Conservation (phyloP, 2,888 invertebrate genomes). For the Periphyllus acericola region DNA sequence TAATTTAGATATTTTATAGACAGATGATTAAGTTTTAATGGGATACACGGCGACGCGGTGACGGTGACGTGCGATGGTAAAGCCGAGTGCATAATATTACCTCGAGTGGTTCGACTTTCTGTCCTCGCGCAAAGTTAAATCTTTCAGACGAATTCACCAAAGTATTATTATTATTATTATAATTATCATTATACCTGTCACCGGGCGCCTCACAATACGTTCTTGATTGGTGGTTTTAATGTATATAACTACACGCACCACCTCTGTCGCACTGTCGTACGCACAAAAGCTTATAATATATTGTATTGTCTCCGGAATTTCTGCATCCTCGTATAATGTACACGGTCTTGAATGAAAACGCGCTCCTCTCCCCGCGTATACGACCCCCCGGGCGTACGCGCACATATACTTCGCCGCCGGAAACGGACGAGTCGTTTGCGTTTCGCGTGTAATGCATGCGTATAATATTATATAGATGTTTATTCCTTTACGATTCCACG, state of each 20-base stretch:
- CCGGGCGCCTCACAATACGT: background rate
- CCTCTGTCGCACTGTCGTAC: background rate
- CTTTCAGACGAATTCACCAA: background rate
- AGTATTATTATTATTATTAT: background rate
- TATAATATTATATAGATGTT: background rate
- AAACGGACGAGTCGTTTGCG: background rate
- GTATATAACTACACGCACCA: background rate
- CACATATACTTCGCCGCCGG: background rate
- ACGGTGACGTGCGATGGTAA: background rate
- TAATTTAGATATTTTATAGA: background rate
- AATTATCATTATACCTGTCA: background rate
- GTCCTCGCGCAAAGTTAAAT: background rate
- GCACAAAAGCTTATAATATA: slow-evolving; percentile 27
- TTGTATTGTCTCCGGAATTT: slow-evolving; percentile 27
- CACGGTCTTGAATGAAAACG: background rate
- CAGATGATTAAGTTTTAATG: background rate
- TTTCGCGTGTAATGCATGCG: background rate
- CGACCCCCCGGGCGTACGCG: background rate
- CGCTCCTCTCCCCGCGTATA: background rate
- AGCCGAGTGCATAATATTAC: background rate
- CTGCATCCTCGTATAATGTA: background rate
- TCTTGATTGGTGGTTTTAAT: slow-evolving; percentile 34
- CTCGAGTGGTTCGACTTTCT: background rate
- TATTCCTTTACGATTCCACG: background rate
- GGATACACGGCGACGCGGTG: background rate